A percentile compares a stretch with the other conserved stretches of the same genome.
These are phyloP conservation scores for Monochamus alternatus DNA, from an alignment of 2,888 invertebrate species.

Conservation along the genomic window DNA sequence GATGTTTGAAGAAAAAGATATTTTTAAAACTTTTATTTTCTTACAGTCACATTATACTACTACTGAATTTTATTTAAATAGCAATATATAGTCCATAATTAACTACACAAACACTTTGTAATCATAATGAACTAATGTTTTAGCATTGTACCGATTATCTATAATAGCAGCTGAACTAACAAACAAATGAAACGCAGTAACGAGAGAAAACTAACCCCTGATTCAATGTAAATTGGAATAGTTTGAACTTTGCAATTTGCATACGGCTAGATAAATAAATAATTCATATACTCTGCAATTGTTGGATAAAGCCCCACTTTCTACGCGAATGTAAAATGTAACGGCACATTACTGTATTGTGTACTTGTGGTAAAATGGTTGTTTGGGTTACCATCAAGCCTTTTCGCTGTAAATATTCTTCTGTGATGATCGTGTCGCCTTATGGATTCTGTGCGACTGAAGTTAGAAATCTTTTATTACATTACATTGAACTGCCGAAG, in stretches of 20 bases:
- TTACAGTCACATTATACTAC: no score
- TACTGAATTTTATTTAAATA: no score
- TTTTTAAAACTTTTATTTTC: no score
- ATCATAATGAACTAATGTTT: neutral
- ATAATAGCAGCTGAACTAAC: neutral
- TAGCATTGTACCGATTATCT: neutral
- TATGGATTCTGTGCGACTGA: no score
- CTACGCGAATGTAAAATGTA: conserved; percentile 4
- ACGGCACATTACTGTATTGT: neutral
- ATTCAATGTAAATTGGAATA: conserved; percentile 21
- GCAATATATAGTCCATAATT: no score
- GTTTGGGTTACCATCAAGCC: no score
- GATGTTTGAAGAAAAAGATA: no score
- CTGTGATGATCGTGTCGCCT: no score
- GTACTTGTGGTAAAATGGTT: neutral
- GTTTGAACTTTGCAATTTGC: conserved; percentile 31
- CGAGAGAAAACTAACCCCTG: conserved; percentile 24
- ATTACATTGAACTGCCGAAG: no score
- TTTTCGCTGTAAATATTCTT: no score
- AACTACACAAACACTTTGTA: neutral
- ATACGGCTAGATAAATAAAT: conserved; percentile 30
- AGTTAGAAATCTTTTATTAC: no score
- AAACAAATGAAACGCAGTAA: conserved; percentile 14
- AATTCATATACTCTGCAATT: conserved; percentile 27
- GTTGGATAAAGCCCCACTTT: conserved; percentile 17